Base-by-base conservation (phyloP, 2,797 vertebrate species). In the Coilia nasus region DNA sequence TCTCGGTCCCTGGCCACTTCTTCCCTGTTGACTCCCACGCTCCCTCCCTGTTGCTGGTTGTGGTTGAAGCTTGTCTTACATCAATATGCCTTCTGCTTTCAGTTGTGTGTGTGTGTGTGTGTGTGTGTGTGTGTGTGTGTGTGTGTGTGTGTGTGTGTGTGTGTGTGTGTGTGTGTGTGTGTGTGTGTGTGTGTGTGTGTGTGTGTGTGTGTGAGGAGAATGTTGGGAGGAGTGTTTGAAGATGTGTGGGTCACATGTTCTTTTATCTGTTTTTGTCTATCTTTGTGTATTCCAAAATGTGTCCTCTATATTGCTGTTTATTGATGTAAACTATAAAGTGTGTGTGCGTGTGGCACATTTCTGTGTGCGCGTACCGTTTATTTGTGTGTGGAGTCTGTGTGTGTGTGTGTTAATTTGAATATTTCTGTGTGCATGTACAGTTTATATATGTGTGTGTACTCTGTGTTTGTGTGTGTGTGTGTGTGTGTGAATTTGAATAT, bases 51-150 rank as follows among this genome's bases (percentile, higher is more conserved):
- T 87, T n/a, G 50, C 81, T 47, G 84, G 84, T 57, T 54, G 60
- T 81, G 75, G 2, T 87, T 85, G 83, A 71, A 9, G 44, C 87
- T 80, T 85, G 41, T 82, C 3, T 60, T 81, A 9, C 17, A 83
- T 83, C 71, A 80, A 19, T 25, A 81, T 86, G 87, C 1, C 35
- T 12, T 2, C 31, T 1, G 25, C 23, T 28, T 3, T 67, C 28
- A 23, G 25, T n/a, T n/a, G 28, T 71, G 14, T 71, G 64, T 71
- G 2, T 71, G 25, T 71, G 25, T 71, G 6, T 15, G 25, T 31
- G 62, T 28, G 62, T 67, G 46, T 47, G 46, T 3, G 28, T 71
- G 14, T 71, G 64, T 71, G 2, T 28, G 28, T 71, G 25, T 71
- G 6, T 15, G 62, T 67, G 62, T 28, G 23, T 28, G 0, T 64